Conservation (phyloP, 2,113 vertebrate genomes). For the Nannobrachium achirus region DNA sequence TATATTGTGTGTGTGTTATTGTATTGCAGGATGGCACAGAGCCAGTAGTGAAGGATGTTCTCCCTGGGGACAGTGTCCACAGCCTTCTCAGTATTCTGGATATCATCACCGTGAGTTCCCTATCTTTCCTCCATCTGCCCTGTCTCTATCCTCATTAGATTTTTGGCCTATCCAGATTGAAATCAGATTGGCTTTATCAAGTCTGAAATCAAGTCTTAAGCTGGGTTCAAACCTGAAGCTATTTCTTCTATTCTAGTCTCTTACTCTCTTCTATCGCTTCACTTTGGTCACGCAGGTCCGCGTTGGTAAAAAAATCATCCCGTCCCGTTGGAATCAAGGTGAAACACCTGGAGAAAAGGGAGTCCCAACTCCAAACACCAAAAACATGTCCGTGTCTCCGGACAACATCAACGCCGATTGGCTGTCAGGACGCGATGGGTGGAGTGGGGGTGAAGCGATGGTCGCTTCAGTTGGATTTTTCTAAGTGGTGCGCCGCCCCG, state of each 20-base stretch:
- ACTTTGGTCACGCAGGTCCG: too few relatives aligned
- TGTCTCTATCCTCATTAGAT: background rate
- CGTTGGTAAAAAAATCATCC: too few relatives aligned
- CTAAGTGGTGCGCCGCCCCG: too few relatives aligned
- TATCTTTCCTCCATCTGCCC: constrained; percentile 7
- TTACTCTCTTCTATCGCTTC: background rate
- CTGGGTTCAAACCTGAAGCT: background rate
- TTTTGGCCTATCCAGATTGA: background rate
- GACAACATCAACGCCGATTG: too few relatives aligned
- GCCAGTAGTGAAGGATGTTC: constrained; percentile 91
- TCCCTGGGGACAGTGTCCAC: constrained; percentile 93
- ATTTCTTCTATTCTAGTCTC: background rate
- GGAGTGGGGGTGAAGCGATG: too few relatives aligned
- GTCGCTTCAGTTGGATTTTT: too few relatives aligned
- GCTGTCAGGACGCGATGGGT: too few relatives aligned
- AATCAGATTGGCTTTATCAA: background rate
- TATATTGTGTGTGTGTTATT: constrained; percentile 7
- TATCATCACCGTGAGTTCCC: constrained; percentile 88
- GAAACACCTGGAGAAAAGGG: too few relatives aligned
- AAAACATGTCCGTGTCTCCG: too few relatives aligned
- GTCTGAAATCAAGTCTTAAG: too few relatives aligned
- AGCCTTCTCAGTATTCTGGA: constrained; percentile 97
- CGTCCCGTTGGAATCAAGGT: too few relatives aligned
- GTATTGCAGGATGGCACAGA: constrained; percentile 88
- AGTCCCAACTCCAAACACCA: too few relatives aligned